Evolutionary conservation across 35 echinoderm and acorn worm genomes (phyloP).

Genomic region (Acanthaster planci): DNA sequence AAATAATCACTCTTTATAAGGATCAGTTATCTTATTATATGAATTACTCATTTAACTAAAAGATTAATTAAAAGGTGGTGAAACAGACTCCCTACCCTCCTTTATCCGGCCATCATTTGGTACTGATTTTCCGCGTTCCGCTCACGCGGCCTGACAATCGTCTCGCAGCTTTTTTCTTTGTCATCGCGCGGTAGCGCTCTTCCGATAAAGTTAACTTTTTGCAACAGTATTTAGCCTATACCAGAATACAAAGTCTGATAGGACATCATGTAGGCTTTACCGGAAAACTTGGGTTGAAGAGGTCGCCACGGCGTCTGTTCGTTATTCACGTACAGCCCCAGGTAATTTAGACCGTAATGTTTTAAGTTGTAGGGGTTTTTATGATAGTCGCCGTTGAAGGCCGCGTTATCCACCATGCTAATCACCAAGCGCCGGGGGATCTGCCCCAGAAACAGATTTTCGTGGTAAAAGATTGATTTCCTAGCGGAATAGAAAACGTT

Average conservation of each 20-base stretch:
- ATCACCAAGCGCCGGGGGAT: constrained; percentile 32
- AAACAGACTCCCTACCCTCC: too few relatives aligned
- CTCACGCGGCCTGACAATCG: too few relatives aligned
- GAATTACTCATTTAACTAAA: too few relatives aligned
- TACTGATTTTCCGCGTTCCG: too few relatives aligned
- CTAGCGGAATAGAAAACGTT: constrained; percentile 48
- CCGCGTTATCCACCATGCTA: constrained; percentile 16
- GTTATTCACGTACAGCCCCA: constrained; percentile 46
- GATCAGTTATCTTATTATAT: too few relatives aligned
- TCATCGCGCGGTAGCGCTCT: too few relatives aligned
- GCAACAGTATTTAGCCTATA: too few relatives aligned
- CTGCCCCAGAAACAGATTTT: constrained; percentile 55
- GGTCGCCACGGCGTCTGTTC: constrained; percentile 51
- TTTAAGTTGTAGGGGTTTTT: constrained; percentile 59
- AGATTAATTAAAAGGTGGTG: too few relatives aligned
- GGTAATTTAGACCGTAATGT: constrained; percentile 49
- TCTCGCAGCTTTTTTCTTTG: too few relatives aligned
- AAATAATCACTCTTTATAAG: too few relatives aligned
- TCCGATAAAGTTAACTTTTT: too few relatives aligned
- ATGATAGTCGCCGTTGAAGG: constrained; percentile 37
- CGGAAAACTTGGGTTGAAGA: constrained; percentile 45
- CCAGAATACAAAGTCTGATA: constrained; percentile 64
- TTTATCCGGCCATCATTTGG: too few relatives aligned
- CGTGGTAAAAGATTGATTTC: constrained; percentile 50
- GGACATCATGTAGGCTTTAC: constrained; percentile 24